A percentile compares a stretch with the other conserved stretches of the same genome.
Evolutionary conservation across 2,113 vertebrate genomes (phyloP).

Genomic region (Alexandromys fortis): DNA sequence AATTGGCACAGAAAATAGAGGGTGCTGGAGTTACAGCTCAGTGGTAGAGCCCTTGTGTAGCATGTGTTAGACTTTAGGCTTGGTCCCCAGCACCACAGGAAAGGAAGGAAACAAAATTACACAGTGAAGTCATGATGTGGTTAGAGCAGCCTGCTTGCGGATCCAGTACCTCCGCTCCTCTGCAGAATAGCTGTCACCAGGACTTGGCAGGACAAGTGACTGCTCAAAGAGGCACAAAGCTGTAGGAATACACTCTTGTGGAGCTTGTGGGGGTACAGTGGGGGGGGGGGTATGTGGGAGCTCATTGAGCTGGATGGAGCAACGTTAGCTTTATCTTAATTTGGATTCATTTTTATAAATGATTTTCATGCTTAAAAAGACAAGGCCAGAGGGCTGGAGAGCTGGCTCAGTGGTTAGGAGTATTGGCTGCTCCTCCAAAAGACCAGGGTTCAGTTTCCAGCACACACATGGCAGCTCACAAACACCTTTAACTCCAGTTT

Average conservation of each 20-base stretch:
- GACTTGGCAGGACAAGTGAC: background rate
- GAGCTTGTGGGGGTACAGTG: no score
- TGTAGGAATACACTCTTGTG: background rate
- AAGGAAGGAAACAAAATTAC: background rate
- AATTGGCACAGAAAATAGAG: conserved; percentile 20
- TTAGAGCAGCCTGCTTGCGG: background rate
- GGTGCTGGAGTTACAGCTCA: background rate
- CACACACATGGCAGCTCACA: no score
- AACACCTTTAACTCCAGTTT: no score
- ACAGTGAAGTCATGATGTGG: background rate
- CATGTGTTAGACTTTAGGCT: background rate
- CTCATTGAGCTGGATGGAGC: background rate
- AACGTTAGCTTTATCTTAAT: background rate
- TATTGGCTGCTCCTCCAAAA: no score
- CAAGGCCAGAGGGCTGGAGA: background rate
- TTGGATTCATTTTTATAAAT: conserved; percentile 14
- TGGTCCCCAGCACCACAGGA: background rate
- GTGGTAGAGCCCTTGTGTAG: background rate
- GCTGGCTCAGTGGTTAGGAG: no score
- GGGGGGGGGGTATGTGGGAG: background rate
- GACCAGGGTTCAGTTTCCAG: no score
- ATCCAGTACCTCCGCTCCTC: background rate
- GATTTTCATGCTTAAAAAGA: background rate
- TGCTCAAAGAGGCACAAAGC: no score
- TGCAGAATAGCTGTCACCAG: background rate